Conservation (phyloP, 2,797 vertebrate genomes). For the Cephalopachus bancanus region DNA sequence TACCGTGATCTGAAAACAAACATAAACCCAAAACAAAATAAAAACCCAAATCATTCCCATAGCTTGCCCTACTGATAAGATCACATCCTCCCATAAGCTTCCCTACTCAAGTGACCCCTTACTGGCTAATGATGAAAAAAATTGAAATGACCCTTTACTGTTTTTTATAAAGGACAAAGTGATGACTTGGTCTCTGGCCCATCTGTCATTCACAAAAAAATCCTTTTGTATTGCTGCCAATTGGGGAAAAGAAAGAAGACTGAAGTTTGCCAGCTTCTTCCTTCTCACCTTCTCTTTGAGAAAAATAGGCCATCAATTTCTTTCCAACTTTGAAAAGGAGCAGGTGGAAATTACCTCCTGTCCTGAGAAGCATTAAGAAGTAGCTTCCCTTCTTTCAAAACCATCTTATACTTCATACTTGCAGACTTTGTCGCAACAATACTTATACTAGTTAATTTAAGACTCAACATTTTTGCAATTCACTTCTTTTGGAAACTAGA, state of each 20-base stretch:
- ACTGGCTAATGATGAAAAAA: conserved; percentile 34
- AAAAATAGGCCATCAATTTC: conserved; percentile 26
- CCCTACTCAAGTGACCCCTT: background rate
- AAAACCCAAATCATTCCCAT: background rate
- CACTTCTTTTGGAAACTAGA: conserved; percentile 13
- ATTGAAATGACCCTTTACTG: conserved; percentile 1
- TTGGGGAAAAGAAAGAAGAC: conserved; percentile 1
- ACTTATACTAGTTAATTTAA: conserved; percentile 39
- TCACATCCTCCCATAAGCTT: background rate
- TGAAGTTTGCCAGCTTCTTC: conserved; percentile 19
- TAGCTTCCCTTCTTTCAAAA: conserved; percentile 15
- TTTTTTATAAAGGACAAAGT: conserved; percentile 46
- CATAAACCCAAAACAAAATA: conserved; percentile 5
- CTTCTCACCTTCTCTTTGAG: background rate
- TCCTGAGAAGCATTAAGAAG: background rate
- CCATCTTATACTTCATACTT: background rate
- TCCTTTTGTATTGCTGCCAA: conserved; percentile 33
- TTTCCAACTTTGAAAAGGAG: background rate
- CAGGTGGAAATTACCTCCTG: background rate
- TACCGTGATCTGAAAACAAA: background rate
- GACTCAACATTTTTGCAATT: conserved; percentile 38
- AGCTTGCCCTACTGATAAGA: background rate
- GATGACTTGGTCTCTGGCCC: conserved; percentile 52
- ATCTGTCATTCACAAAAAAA: conserved; percentile 53
- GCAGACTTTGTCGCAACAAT: background rate